Base-by-base conservation (phyloP, 2,113 vertebrate species). In the Alexandromys fortis region DNA sequence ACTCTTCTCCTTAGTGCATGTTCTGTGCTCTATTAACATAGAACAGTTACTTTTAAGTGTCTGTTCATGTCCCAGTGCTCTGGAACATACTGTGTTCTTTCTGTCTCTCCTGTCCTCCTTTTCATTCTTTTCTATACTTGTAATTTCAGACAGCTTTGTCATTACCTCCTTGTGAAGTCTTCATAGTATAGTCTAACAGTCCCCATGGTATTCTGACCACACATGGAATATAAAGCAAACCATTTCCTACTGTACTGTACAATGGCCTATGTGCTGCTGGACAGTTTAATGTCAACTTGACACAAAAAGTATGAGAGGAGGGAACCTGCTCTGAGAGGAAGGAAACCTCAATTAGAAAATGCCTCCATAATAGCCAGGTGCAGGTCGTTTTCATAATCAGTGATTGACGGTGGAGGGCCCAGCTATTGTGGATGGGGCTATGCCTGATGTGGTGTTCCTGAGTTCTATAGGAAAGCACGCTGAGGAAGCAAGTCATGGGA, bases 201-300 rank as follows among this genome's bases (percentile, higher is more conserved):
- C 3, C 10, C n/a, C 45, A 9, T 55, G 65, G 11, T 47, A 68
- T 16, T 63, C 49, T 92, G 33, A 10, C 75, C n/a, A 75, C 90
- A 79, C 33, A 35, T 90, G 72, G 35, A 92, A 88, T 75, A 76
- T 33, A 91, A 92, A 94, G 33, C 17, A 77, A 83, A 90, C 77
- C 5, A 49, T 7, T 26, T 55, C 86, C 3, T 72, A 65, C 8
- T 81, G 72, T n/a, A 82, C 14, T 65, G 26, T 52, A 52, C 38
- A 61, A 76, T 95, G 33, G 24, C n/a, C 58, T 63, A 16, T 63
- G 81, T 85, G 24, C n/a, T 63, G 22, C 58, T 63, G n/a, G 24
- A 42, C 22, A 58, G 4, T 58, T 58, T 38, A 24, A 58, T 26
- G n/a, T 38, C 55, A 61, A 82, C 35, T 28, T 61, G n/a, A 61